Conservation (phyloP, 2,888 invertebrate species). For the Melanargia galathea region DNA sequence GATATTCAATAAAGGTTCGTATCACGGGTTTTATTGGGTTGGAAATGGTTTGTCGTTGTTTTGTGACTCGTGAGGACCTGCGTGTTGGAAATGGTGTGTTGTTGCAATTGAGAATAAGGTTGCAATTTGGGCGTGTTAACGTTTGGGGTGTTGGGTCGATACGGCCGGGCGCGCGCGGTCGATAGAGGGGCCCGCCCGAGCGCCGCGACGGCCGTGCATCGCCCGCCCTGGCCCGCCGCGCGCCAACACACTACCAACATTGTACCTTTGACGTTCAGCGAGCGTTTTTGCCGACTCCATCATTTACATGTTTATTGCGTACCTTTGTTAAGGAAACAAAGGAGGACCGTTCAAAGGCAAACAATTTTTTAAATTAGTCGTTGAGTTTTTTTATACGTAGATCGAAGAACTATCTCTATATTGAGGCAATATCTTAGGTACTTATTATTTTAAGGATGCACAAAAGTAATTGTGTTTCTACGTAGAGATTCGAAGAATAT, state of each 20-base stretch:
- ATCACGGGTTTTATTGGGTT: conserved; percentile 63
- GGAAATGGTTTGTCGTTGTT: conserved; percentile 58
- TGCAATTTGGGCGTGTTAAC: conserved; percentile 58
- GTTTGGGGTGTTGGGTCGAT: conserved; percentile 72
- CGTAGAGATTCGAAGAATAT: no score
- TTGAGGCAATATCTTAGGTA: no score
- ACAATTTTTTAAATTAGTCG: neutral
- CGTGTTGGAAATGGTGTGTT: conserved; percentile 51
- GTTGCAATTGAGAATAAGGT: conserved; percentile 59
- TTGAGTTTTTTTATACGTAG: neutral
- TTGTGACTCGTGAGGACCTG: conserved; percentile 33
- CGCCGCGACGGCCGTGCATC: conserved; percentile 47
- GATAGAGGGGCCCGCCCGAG: conserved; percentile 65
- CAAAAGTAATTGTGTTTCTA: no score
- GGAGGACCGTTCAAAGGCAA: conserved; percentile 11
- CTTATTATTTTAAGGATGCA: no score
- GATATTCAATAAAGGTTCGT: conserved; percentile 63
- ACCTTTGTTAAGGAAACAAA: conserved; percentile 20
- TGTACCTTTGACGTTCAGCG: conserved; percentile 36
- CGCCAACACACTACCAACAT: conserved; percentile 55
- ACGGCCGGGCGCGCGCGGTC: conserved; percentile 64
- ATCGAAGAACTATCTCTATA: neutral
- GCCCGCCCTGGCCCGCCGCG: conserved; percentile 40
- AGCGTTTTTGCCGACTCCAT: conserved; percentile 20
- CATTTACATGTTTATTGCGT: conserved; percentile 25